phyloP scores from a whole-genome alignment of 2,113 vertebrate species.

The Monarcha castaneiventris region DNA sequence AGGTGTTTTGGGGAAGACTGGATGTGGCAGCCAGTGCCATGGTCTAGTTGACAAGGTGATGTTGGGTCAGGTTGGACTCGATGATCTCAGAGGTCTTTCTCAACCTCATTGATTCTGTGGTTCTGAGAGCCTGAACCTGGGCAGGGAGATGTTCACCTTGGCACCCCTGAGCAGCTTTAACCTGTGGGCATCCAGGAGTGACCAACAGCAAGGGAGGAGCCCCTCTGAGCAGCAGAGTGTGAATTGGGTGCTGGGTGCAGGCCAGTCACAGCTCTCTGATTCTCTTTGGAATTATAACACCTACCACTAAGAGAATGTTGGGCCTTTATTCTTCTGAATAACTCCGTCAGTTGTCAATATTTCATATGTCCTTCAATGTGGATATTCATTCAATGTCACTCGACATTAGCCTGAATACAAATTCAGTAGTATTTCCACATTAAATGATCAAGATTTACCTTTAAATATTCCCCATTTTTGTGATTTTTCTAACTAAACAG shows the following conservation, averaged over 20 bases:
- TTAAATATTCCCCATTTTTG: neutral
- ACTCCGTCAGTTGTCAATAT: neutral
- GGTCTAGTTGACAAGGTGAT: no score
- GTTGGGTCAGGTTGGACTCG: neutral
- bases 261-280: neutral
- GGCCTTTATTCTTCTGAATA: neutral
- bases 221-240: rapidly evolving
- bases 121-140: neutral
- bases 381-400: neutral
- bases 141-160: neutral
- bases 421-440: neutral
- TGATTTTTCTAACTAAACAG: neutral
- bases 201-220: neutral
- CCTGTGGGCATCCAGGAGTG: rapidly evolving
- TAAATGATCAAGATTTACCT: neutral
- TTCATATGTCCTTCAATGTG: neutral
- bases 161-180: neutral
- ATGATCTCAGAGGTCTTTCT: no score
- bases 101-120: neutral
- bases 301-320: neutral
- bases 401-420: neutral
- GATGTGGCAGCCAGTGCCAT: neutral
- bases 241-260: neutral
- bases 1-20: neutral
- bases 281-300: neutral